phyloP scores from a whole-genome alignment of 1,140 invertebrate species.

The Drosophila burlai region DNA sequence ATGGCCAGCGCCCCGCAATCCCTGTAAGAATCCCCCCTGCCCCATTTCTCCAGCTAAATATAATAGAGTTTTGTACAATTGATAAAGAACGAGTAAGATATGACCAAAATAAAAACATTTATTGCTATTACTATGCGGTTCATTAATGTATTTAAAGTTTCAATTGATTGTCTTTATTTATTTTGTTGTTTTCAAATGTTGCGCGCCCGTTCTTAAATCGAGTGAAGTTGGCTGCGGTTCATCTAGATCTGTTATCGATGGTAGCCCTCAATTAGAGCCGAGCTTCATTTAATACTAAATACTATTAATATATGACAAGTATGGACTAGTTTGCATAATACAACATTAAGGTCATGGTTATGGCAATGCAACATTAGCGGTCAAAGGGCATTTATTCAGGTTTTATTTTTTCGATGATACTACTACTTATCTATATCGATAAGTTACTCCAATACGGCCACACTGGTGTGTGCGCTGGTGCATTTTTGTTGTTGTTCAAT shows the following conservation, averaged over 20 bases:
- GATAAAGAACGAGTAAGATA: slow-evolving; percentile 6
- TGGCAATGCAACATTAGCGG: neutral
- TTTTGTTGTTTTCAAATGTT: neutral
- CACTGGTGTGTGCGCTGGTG: slow-evolving; percentile 14
- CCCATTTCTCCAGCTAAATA: slow-evolving; percentile 4
- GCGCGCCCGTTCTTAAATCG: neutral
- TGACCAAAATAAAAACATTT: slow-evolving; percentile 21
- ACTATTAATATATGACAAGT: neutral
- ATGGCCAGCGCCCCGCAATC: neutral
- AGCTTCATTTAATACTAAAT: neutral
- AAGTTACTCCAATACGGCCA: slow-evolving; percentile 4
- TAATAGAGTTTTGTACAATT: slow-evolving; percentile 34
- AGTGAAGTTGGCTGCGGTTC: neutral
- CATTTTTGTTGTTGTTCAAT: slow-evolving; percentile 67
- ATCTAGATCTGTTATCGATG: neutral
- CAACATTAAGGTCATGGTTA: neutral
- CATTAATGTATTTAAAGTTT: neutral
- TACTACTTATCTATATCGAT: neutral
- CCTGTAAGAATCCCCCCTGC: neutral
- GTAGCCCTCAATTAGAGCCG: neutral
- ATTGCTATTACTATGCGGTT: neutral
- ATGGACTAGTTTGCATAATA: neutral
- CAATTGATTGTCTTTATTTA: neutral
- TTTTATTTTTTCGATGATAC: neutral
- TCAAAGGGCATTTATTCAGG: neutral